Evolutionary conservation across 2,888 invertebrate genomes (phyloP).

Genomic region (Drosophila vallismaia): DNA sequence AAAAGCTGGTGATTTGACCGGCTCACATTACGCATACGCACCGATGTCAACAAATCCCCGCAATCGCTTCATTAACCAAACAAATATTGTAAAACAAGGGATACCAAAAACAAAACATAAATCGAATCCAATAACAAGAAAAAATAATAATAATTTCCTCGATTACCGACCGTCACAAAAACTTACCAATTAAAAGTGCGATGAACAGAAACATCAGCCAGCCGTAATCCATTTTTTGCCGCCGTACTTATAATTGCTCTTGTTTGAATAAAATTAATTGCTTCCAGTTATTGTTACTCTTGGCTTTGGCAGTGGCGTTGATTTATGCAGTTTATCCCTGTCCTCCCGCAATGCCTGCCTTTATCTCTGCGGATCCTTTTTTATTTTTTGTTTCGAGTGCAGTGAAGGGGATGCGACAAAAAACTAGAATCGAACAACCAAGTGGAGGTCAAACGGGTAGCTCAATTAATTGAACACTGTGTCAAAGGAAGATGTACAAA

Average conservation of each 20-base stretch:
- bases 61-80: conserved; percentile 37
- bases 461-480: conserved; percentile 58
- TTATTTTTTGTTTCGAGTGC: conserved; percentile 17
- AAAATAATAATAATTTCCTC: conserved; percentile 31
- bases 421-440: conserved; percentile 37
- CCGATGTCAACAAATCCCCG: conserved; percentile 41
- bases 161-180: conserved; percentile 12
- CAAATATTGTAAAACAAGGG: conserved; percentile 10
- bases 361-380: conserved; percentile 13
- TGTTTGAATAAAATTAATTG: conserved; percentile 64
- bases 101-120: conserved; percentile 5
- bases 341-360: conserved; percentile 17
- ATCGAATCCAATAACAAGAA: conserved; percentile 12
- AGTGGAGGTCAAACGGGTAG: conserved; percentile 40
- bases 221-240: conserved; percentile 66
- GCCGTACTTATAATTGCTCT: conserved; percentile 20
- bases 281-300: conserved; percentile 47
- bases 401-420: conserved; percentile 10
- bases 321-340: conserved; percentile 28
- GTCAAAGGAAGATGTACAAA: conserved; percentile 49
- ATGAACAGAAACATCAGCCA: conserved; percentile 61
- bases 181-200: conserved; percentile 70
- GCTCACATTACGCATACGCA: conserved; percentile 53
- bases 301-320: conserved; percentile 35
- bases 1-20: conserved; percentile 41